These are phyloP conservation scores for Erannis defoliaria DNA, from an alignment of 2,888 invertebrate genomes.

Conservation along the genomic window DNA sequence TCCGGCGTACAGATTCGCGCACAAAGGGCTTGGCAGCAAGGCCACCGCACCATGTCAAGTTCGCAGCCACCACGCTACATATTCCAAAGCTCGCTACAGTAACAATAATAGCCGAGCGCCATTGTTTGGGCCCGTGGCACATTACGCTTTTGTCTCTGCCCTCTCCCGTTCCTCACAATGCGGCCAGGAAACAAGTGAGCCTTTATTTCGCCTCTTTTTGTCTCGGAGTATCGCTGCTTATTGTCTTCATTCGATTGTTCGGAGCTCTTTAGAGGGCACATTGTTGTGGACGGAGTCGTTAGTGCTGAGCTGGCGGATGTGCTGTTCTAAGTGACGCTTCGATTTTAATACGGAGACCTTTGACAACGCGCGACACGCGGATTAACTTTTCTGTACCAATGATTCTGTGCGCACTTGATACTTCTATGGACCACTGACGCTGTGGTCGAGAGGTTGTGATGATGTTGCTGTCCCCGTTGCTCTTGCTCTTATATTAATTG, in stretches of 20 bases:
- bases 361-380: slow-evolving; percentile 49
- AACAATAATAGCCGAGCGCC: slow-evolving; percentile 85
- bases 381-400: background rate
- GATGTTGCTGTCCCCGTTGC: no score
- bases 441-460: no score
- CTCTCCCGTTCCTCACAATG: slow-evolving; percentile 86
- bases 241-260: slow-evolving; percentile 88
- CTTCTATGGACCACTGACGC: background rate
- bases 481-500: background rate
- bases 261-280: slow-evolving; percentile 86
- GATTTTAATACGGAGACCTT: slow-evolving; percentile 74
- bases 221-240: slow-evolving; percentile 88
- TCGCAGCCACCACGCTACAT: slow-evolving; percentile 76
- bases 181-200: slow-evolving; percentile 87
- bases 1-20: slow-evolving; percentile 33
- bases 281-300: slow-evolving; percentile 85
- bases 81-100: slow-evolving; percentile 84
- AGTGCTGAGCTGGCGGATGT: slow-evolving; percentile 84
- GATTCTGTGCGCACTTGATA: background rate
- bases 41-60: slow-evolving; percentile 80
- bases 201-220: slow-evolving; percentile 88
- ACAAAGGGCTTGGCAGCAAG: slow-evolving; percentile 50
- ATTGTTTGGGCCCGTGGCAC: slow-evolving; percentile 87
- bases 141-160: slow-evolving; percentile 87
- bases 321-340: slow-evolving; percentile 81